These are phyloP conservation scores for Psophia crepitans DNA, from an alignment of 2,113 vertebrate species.

Conservation along the genomic window DNA sequence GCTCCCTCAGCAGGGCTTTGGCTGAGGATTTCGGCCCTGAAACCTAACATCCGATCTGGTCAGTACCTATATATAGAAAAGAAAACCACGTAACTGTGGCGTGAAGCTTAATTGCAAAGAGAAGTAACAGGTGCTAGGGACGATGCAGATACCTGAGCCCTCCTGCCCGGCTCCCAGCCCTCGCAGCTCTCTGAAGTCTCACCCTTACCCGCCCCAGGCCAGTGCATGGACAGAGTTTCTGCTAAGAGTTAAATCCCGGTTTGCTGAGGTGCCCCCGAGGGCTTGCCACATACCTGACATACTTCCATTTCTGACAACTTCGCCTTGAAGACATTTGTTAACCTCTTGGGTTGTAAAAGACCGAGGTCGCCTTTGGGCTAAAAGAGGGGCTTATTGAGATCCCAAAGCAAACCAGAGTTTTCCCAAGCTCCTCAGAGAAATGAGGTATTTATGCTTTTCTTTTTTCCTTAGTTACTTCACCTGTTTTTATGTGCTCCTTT, in stretches of 20 bases:
- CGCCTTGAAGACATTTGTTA: constrained; percentile 51
- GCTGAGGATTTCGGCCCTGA: not conserved
- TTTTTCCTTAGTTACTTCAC: not conserved
- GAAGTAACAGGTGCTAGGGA: constrained; percentile 2
- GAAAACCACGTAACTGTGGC: not conserved
- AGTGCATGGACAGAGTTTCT: constrained; percentile 22
- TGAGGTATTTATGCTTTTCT: not conserved
- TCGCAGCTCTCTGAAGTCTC: not conserved
- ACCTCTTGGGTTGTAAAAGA: constrained; percentile 68
- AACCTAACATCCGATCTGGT: not conserved
- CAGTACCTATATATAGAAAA: not conserved
- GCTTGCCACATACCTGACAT: constrained; percentile 81
- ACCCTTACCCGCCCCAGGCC: constrained; percentile 35
- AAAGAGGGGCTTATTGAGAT: not conserved
- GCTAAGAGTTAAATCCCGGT: constrained; percentile 65
- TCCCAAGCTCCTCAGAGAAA: constrained; percentile 9
- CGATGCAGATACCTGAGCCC: not conserved
- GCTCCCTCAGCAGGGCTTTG: not conserved
- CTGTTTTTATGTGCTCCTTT: not conserved
- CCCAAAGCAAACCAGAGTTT: not conserved
- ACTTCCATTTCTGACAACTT: constrained; percentile 73
- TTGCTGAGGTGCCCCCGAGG: constrained; percentile 62
- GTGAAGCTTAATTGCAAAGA: not conserved
- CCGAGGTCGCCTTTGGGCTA: constrained; percentile 56
- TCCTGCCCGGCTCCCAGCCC: not conserved